Evolutionary conservation across 2,888 invertebrate genomes (phyloP).

Genomic region (Spilosoma lubricipeda): DNA sequence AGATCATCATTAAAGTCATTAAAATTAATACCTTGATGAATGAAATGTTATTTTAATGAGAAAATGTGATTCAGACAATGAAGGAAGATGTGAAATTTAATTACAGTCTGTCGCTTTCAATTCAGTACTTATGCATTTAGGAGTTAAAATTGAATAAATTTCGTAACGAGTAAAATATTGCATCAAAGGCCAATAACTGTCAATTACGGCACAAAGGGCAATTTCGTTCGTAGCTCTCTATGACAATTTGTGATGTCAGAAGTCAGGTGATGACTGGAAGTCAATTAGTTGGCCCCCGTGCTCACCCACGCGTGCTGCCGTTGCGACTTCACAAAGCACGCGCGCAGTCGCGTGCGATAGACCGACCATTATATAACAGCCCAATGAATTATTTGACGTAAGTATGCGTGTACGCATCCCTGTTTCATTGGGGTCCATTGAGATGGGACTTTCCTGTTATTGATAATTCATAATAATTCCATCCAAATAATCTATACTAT

Average conservation of each 20-base stretch:
- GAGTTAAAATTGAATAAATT: background rate
- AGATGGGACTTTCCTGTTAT: background rate
- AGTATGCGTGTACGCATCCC: constrained; percentile 11
- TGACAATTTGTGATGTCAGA: constrained; percentile 56
- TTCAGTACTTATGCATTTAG: constrained; percentile 14
- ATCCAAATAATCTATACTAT: too few species aligned
- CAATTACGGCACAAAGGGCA: constrained; percentile 45
- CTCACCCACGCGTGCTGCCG: constrained; percentile 46
- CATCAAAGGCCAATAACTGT: constrained; percentile 41
- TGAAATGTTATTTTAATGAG: constrained; percentile 17
- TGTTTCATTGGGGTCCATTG: constrained; percentile 1
- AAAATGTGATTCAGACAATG: constrained; percentile 13
- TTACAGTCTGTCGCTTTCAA: constrained; percentile 20
- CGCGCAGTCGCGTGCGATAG: constrained; percentile 11
- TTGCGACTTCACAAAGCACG: constrained; percentile 51
- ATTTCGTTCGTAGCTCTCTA: constrained; percentile 40
- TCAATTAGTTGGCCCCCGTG: constrained; percentile 60
- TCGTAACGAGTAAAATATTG: background rate
- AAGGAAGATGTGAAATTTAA: background rate
- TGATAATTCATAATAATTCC: background rate
- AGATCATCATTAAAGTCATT: constrained; percentile 19
- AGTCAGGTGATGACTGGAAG: constrained; percentile 59
- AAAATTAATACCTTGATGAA: constrained; percentile 16
- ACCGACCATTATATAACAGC: constrained; percentile 42
- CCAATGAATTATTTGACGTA: constrained; percentile 25